Conservation (phyloP, 2,888 invertebrate genomes). For the Malachius bipustulatus region DNA sequence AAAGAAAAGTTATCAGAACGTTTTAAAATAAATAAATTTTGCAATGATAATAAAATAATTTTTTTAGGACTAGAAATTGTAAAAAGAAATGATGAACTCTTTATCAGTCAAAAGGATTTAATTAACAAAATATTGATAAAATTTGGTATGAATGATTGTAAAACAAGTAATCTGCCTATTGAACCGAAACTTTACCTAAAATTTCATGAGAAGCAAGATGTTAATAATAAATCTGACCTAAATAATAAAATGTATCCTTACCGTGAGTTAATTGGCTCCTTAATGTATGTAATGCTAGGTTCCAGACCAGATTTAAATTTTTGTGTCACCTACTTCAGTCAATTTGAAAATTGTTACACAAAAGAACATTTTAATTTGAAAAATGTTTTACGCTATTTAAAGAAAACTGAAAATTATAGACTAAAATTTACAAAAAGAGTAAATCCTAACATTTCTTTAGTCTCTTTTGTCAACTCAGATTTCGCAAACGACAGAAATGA, state of each 20-base stretch:
- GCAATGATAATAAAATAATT: conserved; percentile 6
- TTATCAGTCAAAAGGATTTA: conserved; percentile 13
- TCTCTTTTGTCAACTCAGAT: conserved; percentile 13
- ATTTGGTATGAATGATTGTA: conserved; percentile 11
- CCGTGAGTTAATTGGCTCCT: conserved; percentile 14
- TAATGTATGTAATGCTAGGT: conserved; percentile 16
- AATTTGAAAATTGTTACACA: conserved; percentile 12
- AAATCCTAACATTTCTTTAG: conserved; percentile 4
- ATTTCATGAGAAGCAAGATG: too few relatives aligned
- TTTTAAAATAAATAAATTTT: conserved; percentile 10
- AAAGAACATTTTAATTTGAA: conserved; percentile 15
- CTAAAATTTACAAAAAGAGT: conserved; percentile 11
- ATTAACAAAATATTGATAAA: conserved; percentile 12
- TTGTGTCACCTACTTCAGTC: conserved; percentile 14
- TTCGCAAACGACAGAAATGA: conserved; percentile 14
- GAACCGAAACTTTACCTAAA: conserved; percentile 12
- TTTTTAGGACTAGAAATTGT: conserved; percentile 17
- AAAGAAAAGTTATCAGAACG: conserved; percentile 8
- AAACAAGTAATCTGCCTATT: conserved; percentile 9
- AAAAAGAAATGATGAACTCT: conserved; percentile 9
- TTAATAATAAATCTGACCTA: too few relatives aligned
- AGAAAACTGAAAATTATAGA: conserved; percentile 10
- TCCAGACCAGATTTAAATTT: conserved; percentile 16
- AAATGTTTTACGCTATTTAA: too few relatives aligned
- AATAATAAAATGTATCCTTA: conserved; percentile 9